Conservation (phyloP, 2,797 vertebrate genomes). For the Sebastes goodei region DNA sequence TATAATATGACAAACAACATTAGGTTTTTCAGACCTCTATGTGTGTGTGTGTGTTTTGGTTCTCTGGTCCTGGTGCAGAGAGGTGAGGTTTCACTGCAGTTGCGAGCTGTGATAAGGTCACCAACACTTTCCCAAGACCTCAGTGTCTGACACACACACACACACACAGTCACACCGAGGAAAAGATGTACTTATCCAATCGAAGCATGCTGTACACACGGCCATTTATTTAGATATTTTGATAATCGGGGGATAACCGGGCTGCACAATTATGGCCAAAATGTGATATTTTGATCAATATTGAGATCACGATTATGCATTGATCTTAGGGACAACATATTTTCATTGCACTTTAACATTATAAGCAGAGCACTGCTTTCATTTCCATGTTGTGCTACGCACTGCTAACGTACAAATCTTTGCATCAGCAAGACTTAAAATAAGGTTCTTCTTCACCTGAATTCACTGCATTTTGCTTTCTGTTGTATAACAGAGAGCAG, state of each 20-base stretch:
- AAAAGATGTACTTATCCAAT: constrained; percentile 4
- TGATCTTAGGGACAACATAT: no score
- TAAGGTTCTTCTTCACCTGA: no score
- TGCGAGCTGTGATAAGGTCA: constrained; percentile 63
- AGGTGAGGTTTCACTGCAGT: constrained; percentile 69
- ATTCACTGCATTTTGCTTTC: no score
- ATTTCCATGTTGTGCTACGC: no score
- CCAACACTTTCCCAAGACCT: constrained; percentile 53
- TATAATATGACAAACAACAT: constrained; percentile 6
- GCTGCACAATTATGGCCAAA: neutral
- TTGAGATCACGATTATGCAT: no score
- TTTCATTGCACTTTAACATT: no score
- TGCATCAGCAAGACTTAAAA: no score
- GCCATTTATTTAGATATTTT: neutral
- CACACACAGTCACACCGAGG: neutral
- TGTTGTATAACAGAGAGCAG: no score
- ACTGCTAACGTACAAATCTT: no score
- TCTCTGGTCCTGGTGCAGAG: constrained; percentile 46
- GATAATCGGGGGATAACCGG: no score
- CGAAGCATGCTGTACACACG: neutral
- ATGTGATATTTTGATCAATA: no score
- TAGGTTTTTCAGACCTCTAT: neutral
- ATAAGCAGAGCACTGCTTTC: no score
- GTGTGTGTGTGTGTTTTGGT: neutral
- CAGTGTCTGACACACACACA: neutral